These are phyloP conservation scores for Hydrolagus affinis DNA, from an alignment of 2,113 vertebrate species.

Conservation along the genomic window DNA sequence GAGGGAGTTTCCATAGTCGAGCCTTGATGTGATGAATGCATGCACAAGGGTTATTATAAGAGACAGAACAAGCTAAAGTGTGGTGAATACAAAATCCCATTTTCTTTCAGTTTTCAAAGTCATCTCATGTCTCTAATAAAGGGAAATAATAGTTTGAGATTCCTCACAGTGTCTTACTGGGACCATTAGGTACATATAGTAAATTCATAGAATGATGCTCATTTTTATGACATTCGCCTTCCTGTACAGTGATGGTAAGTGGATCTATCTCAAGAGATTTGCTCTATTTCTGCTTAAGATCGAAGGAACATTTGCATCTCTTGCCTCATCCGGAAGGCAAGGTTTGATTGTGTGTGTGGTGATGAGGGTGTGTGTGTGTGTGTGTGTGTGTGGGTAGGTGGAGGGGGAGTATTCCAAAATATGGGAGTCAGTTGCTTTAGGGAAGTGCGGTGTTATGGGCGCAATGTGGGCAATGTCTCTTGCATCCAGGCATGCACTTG, in stretches of 20 bases:
- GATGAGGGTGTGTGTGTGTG: background rate
- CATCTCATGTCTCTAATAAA: background rate
- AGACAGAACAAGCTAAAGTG: no score
- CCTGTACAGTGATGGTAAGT: background rate
- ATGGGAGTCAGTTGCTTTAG: no score
- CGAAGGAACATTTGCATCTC: background rate
- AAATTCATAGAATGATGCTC: background rate
- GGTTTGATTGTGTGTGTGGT: background rate
- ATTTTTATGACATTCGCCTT: background rate
- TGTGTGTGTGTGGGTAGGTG: background rate
- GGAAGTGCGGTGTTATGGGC: no score
- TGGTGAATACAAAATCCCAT: no score
- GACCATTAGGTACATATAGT: background rate
- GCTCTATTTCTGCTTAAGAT: conserved; percentile 7
- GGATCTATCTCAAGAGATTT: background rate
- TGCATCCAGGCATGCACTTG: background rate
- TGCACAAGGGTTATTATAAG: no score
- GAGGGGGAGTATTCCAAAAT: no score
- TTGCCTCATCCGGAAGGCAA: background rate
- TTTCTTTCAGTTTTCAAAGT: background rate
- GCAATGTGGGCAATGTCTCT: no score
- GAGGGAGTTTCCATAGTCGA: no score
- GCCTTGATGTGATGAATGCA: no score
- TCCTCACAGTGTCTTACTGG: background rate
- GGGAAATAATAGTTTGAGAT: background rate